phyloP scores from a whole-genome alignment of 2,888 invertebrate genomes.

The Drosophila mettleri region DNA sequence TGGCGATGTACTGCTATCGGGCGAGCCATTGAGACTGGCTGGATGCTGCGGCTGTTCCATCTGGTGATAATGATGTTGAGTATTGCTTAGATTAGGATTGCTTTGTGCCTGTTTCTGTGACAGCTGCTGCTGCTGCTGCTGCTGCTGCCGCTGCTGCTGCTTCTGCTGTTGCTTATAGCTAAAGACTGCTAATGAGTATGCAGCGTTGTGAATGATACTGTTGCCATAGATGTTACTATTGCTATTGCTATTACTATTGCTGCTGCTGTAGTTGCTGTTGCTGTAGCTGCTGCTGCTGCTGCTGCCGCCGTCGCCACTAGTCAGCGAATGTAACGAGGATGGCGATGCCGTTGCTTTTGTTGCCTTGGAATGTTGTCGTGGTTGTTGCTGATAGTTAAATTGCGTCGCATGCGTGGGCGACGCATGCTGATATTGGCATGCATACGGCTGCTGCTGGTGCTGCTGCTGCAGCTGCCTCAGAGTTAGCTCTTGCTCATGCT shows the following conservation, averaged over 20 bases:
- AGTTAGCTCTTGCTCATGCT: too few species aligned
- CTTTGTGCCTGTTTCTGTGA: slow-evolving; percentile 52
- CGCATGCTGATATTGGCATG: slow-evolving; percentile 61
- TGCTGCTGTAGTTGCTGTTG: slow-evolving; percentile 7
- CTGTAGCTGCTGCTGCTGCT: slow-evolving; percentile 20
- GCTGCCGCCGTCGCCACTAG: slow-evolving; percentile 49
- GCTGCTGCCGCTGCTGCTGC: slow-evolving; percentile 52
- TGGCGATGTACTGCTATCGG: slow-evolving; percentile 56
- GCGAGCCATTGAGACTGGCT: slow-evolving; percentile 63
- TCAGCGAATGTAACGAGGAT: slow-evolving; percentile 60
- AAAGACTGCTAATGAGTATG: slow-evolving; percentile 71
- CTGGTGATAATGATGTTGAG: slow-evolving; percentile 64
- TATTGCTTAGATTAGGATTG: slow-evolving; percentile 63
- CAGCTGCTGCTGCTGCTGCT: slow-evolving; percentile 51
- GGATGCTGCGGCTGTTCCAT: slow-evolving; percentile 57
- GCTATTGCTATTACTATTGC: slow-evolving; percentile 2
- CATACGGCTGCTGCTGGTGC: slow-evolving; percentile 51
- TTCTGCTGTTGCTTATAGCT: slow-evolving; percentile 65
- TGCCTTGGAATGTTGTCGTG: slow-evolving; percentile 68
- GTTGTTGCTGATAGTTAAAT: slow-evolving; percentile 67
- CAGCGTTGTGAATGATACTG: slow-evolving; percentile 45
- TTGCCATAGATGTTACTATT: slow-evolving; percentile 43
- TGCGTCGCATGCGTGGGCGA: slow-evolving; percentile 61
- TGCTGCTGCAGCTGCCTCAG: slow-evolving; percentile 49
- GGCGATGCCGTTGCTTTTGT: slow-evolving; percentile 60